Percentiles rank a stretch among this genome's conserved stretches.
These are phyloP conservation scores for Cacoxenus indagator DNA, from an alignment of 2,888 invertebrate genomes.

Conservation along the genomic window DNA sequence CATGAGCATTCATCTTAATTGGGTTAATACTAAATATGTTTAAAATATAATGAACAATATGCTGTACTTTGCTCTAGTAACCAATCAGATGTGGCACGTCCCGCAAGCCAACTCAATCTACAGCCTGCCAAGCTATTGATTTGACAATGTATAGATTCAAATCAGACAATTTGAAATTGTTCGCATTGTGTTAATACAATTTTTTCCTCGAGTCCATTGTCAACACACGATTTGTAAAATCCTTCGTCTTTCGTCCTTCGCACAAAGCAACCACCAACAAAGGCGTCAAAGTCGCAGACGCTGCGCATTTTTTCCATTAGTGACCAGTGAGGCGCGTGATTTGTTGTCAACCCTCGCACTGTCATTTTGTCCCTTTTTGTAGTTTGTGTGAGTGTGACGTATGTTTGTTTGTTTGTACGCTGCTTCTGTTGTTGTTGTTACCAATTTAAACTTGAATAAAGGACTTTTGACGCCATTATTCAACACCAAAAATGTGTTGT, in stretches of 20 bases:
- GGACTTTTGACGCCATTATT: slow-evolving; percentile 54
- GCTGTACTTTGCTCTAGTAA: background rate
- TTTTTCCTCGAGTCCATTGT: background rate
- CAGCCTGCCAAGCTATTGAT: background rate
- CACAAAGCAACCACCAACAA: slow-evolving; percentile 23
- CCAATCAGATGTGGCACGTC: background rate
- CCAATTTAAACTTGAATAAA: slow-evolving; percentile 22
- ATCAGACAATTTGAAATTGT: background rate
- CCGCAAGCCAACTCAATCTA: background rate
- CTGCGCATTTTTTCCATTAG: slow-evolving; percentile 53
- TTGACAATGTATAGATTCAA: background rate
- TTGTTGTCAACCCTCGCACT: slow-evolving; percentile 30
- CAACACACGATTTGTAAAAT: background rate
- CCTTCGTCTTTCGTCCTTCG: background rate
- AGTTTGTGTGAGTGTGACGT: slow-evolving; percentile 1
- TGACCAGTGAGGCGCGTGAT: slow-evolving; percentile 57
- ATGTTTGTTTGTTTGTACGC: background rate
- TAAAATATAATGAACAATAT: background rate
- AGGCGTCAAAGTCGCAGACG: slow-evolving; percentile 23
- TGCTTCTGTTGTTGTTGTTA: background rate
- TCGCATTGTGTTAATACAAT: background rate
- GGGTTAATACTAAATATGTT: background rate
- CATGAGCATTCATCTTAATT: slow-evolving; percentile 12
- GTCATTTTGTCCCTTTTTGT: background rate
- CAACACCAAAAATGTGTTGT: slow-evolving; percentile 33